These are phyloP conservation scores for Hypothenemus hampei DNA, from an alignment of 1,140 invertebrate genomes.

Conservation along the genomic window DNA sequence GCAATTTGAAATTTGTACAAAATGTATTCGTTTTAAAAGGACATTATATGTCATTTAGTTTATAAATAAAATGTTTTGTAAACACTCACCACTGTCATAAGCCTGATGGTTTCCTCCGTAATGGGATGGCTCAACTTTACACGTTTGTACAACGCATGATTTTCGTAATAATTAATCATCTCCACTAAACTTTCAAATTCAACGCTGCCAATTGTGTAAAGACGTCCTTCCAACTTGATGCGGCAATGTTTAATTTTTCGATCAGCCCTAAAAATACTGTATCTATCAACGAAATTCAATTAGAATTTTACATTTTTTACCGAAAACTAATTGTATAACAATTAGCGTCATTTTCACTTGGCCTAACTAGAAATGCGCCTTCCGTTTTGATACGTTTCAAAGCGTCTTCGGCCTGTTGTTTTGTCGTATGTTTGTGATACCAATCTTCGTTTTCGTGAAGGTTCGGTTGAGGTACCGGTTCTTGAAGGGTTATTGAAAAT, in stretches of 20 bases:
- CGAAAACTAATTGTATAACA: constrained; percentile 94
- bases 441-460: constrained; percentile 92
- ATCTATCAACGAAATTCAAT: too few species aligned
- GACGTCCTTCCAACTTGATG: constrained; percentile 83
- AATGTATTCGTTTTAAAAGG: neutral
- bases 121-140: constrained; percentile 83
- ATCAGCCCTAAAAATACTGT: constrained; percentile 65
- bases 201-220: constrained; percentile 85
- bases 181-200: constrained; percentile 94
- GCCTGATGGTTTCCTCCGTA: constrained; percentile 69
- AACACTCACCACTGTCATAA: constrained; percentile 61
- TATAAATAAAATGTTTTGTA: constrained; percentile 7
- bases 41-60: neutral
- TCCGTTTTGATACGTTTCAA: constrained; percentile 75
- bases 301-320: constrained; percentile 50
- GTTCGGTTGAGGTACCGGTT: constrained; percentile 91
- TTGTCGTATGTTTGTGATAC: constrained; percentile 79
- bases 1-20: too few species aligned
- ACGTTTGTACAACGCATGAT: constrained; percentile 83
- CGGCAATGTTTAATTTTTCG: constrained; percentile 94
- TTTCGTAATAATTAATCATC: constrained; percentile 86
- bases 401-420: constrained; percentile 81
- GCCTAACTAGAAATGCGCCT: constrained; percentile 88
- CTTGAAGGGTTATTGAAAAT: constrained; percentile 79
- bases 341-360: constrained; percentile 77